Evolutionary conservation across 2,888 invertebrate species (phyloP), one percentile per base, ranked within the genome.

Genomic region (Philonicus albiceps): DNA sequence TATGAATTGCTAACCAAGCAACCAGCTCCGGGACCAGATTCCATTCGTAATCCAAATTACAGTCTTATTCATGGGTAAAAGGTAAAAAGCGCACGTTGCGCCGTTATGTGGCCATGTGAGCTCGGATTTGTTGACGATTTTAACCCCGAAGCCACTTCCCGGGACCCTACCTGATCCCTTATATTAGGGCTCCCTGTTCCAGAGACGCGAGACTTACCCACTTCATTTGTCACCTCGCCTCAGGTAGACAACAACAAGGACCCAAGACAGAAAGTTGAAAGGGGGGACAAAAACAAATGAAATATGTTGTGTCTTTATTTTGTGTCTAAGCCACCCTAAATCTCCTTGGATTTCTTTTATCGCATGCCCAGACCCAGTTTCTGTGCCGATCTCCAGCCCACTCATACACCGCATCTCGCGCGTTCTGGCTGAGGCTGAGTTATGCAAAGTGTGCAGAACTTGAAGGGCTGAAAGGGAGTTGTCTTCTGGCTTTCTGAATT

Each of bases 281-380:
- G 16, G 19, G 53, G 80, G 53, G 19, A 30, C 31, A 64, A 83
- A 83, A 83, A 83, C 81, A 83, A 83, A 83, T 83, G 64, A 83
- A 83, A 83, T 64, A 83, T 83, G 81, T 37, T 55, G 81, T 64
- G 49, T 85, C 74, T 85, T 74, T 85, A 85, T 85, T 85, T 85
- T 85, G 49, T 85, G 31, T 43, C 85, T 40, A 74, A 85, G 49
- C 73, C 43, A 27, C 31, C 40, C 43, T 49, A 74, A 83, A 86
- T 86, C 83, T 86, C 86, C 78, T 73, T 49, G 86, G 86, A 86
- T 87, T 87, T 81, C 53, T 84, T 84, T 87, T 84, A 87, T 87
- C 86, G 84, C 86, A 76, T 30, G 34, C 34, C 49, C 78, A 30
- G 43, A n/a, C 34, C 30, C 53, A 30, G 22, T 19, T 27, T 13